phyloP scores from a whole-genome alignment of 2,888 invertebrate genomes.

The Nineta flava region DNA sequence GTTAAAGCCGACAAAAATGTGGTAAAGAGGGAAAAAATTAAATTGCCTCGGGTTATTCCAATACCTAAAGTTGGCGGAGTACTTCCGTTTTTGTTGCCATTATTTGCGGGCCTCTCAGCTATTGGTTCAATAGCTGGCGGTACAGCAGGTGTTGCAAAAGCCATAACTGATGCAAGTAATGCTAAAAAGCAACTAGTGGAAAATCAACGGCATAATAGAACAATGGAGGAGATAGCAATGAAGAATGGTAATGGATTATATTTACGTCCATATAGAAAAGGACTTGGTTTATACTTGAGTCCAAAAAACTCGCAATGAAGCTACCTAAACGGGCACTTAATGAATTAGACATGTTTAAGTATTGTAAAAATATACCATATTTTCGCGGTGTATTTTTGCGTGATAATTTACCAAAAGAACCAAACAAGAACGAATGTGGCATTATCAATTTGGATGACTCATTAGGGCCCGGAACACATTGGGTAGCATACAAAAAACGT shows the following conservation, averaged over 20 bases:
- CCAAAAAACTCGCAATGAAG: constrained; percentile 12
- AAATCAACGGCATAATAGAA: constrained; percentile 16
- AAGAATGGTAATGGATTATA: constrained; percentile 13
- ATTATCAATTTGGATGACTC: constrained; percentile 19
- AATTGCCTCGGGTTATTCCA: constrained; percentile 10
- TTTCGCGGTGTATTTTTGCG: constrained; percentile 16
- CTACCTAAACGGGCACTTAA: constrained; percentile 14
- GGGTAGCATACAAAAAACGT: constrained; percentile 21
- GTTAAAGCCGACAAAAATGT: not conserved
- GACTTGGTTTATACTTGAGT: constrained; percentile 11
- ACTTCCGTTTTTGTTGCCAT: constrained; percentile 15
- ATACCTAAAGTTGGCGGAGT: constrained; percentile 14
- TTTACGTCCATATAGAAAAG: constrained; percentile 13
- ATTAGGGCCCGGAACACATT: constrained; percentile 19
- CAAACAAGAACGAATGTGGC: constrained; percentile 15
- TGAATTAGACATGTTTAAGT: constrained; percentile 13
- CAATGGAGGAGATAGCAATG: constrained; percentile 16
- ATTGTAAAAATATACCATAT: constrained; percentile 10
- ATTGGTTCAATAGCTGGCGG: constrained; percentile 14
- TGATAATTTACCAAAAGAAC: constrained; percentile 6
- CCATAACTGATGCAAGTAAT: constrained; percentile 14
- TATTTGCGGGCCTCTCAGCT: constrained; percentile 16
- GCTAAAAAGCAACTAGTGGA: constrained; percentile 15
- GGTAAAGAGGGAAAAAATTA: not conserved
- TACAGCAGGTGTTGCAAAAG: constrained; percentile 14